Base-by-base conservation (phyloP, 1,140 invertebrate genomes). In the Saccostrea echinata region DNA sequence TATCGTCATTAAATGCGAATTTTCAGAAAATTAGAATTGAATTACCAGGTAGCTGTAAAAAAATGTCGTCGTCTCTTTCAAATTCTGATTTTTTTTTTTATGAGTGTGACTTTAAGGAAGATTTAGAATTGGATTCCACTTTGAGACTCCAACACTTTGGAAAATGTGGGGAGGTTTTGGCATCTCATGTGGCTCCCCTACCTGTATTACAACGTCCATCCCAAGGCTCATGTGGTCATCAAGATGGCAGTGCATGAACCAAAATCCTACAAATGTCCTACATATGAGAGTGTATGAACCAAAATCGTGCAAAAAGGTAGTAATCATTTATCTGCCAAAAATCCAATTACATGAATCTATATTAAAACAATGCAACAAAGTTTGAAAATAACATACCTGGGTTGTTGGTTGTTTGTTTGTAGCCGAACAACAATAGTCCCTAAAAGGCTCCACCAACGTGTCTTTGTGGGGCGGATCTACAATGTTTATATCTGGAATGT, bases 401-500 rank as follows among this genome's bases (percentile, higher is more conserved):
- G n/a, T n/a, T n/a, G n/a, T n/a, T n/a, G 43, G 43, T 43, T 43
- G 4, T 43, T 43, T 43, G 43, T 43, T 43, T 43, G 43, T 43
- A 43, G 43, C 9, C 43, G 6, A 6, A 43, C 43, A 43, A 43
- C 43, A 43, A 43, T 43, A 43, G 43, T 9, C 43, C 43, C 81
- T 55, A 9, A 43, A 64, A 0, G 88, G 88, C 18, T 86, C 80
- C 18, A 86, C n/a, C 4, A 88, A 24, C 8, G 88, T 88, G 27
- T 88, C 88, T 53, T 88, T 88, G 21, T 57, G 24, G 27, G 84
- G 53, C 13, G 88, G 88, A 53, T 86, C 64, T 3, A 52, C 33
- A 21, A 83, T 3, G 53, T 88, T 88, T 57, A 86, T 53, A 21
- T 57, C 88, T 1, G 84, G 88, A 16, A 86, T 33, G 51, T 68